Percentiles rank a stretch among this genome's conserved stretches.
phyloP scores from a whole-genome alignment of 2,113 vertebrate species.

The Bubo bubo region DNA sequence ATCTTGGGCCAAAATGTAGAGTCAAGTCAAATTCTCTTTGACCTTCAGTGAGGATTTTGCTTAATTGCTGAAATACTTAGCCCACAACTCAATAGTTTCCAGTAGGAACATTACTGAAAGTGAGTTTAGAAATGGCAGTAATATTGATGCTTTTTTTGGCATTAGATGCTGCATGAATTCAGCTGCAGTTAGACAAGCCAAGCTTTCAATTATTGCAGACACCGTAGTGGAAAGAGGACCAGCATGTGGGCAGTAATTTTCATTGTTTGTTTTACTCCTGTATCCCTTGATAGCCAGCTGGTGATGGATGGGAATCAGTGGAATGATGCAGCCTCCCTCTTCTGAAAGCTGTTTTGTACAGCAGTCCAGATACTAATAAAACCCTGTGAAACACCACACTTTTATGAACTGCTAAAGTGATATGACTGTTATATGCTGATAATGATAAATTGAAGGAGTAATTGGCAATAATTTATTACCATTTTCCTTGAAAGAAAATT shows the following conservation, averaged over 20 bases:
- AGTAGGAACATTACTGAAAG: background rate
- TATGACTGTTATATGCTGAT: conserved; percentile 16
- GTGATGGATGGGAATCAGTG: conserved; percentile 11
- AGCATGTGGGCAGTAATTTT: conserved; percentile 49
- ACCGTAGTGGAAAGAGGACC: background rate
- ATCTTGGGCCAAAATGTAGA: background rate
- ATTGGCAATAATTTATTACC: conserved; percentile 29
- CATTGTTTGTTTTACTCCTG: conserved; percentile 36
- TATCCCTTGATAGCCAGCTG: conserved; percentile 34
- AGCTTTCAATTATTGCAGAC: background rate
- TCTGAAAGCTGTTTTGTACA: background rate
- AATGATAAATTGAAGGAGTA: conserved; percentile 32
- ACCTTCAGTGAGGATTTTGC: background rate
- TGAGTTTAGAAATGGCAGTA: background rate
- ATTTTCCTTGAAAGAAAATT: conserved; percentile 7
- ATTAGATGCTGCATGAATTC: background rate
- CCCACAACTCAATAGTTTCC: background rate
- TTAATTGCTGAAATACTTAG: background rate
- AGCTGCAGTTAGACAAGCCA: background rate
- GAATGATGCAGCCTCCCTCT: background rate
- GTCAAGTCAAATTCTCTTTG: background rate
- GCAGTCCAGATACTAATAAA: conserved; percentile 42
- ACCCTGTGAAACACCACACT: conserved; percentile 6
- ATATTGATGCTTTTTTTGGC: background rate
- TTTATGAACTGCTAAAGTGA: conserved; percentile 1